phyloP scores from a whole-genome alignment of 2,113 vertebrate species.

The Sylvia atricapilla region DNA sequence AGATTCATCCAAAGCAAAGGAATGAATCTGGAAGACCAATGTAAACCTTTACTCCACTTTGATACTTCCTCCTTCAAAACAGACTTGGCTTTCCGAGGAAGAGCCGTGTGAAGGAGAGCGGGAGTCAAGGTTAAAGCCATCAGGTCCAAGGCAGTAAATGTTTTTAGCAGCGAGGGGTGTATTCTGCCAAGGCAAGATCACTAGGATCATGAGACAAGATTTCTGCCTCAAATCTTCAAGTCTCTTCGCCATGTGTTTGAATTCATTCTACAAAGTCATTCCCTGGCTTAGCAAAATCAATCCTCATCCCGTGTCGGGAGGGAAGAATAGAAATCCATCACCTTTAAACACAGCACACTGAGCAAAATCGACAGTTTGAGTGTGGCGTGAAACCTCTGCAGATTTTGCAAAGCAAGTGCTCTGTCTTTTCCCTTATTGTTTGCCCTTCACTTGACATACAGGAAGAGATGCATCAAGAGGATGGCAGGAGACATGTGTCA shows the following conservation, averaged over 20 bases:
- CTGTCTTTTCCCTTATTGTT: slow-evolving; percentile 55
- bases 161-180: background rate
- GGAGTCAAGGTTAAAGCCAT: slow-evolving; percentile 78
- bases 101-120: slow-evolving; percentile 36
- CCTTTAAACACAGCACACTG: background rate
- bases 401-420: slow-evolving; percentile 44
- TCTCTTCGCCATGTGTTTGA: slow-evolving; percentile 6
- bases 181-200: background rate
- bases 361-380: background rate
- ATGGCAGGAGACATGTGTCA: slow-evolving; percentile 40
- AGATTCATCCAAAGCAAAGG: slow-evolving; percentile 3
- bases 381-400: slow-evolving; percentile 15
- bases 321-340: background rate
- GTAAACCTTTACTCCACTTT: slow-evolving; percentile 6
- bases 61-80: background rate
- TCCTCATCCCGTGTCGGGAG: background rate
- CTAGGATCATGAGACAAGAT: background rate
- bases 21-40: background rate
- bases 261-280: slow-evolving; percentile 56
- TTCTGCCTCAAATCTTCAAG: slow-evolving; percentile 23
- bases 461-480: slow-evolving; percentile 58
- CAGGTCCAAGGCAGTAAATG: background rate
- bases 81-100: slow-evolving; percentile 57
- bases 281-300: slow-evolving; percentile 20
- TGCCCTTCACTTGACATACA: slow-evolving; percentile 83